These are phyloP conservation scores for Plestiodon gilberti DNA, from an alignment of 2,113 vertebrate genomes.

Conservation along the genomic window DNA sequence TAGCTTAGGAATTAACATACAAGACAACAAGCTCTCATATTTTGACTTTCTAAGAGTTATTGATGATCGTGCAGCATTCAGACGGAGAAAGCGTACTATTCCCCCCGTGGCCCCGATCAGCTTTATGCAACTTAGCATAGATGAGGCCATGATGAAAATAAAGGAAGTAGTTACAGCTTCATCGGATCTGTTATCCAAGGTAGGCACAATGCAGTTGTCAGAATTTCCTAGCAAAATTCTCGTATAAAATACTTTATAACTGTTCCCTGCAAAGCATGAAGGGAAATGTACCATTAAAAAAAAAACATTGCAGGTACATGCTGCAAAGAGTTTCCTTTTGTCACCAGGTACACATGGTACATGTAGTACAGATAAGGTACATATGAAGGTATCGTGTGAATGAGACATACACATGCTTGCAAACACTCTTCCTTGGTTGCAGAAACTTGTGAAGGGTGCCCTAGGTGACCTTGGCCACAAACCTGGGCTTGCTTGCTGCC, in stretches of 20 bases:
- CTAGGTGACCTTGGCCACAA: background rate
- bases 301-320: background rate
- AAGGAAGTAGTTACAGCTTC: conserved; percentile 61
- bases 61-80: conserved; percentile 52
- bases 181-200: conserved; percentile 60
- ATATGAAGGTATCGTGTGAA: background rate
- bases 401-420: background rate
- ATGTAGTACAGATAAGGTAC: background rate
- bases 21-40: conserved; percentile 65
- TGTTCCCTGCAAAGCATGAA: no score
- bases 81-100: conserved; percentile 33
- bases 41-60: conserved; percentile 74
- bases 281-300: background rate
- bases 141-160: conserved; percentile 59
- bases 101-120: conserved; percentile 47
- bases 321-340: background rate
- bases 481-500: background rate
- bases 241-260: background rate
- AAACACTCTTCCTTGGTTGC: background rate
- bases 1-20: conserved; percentile 70
- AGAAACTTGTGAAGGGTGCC: background rate
- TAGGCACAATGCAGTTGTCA: conserved; percentile 18
- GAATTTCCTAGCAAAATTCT: background rate
- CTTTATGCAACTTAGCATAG: conserved; percentile 56
- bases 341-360: background rate